These are phyloP conservation scores for Callipepla californica DNA, from an alignment of 2,113 vertebrate genomes.

Conservation along the genomic window DNA sequence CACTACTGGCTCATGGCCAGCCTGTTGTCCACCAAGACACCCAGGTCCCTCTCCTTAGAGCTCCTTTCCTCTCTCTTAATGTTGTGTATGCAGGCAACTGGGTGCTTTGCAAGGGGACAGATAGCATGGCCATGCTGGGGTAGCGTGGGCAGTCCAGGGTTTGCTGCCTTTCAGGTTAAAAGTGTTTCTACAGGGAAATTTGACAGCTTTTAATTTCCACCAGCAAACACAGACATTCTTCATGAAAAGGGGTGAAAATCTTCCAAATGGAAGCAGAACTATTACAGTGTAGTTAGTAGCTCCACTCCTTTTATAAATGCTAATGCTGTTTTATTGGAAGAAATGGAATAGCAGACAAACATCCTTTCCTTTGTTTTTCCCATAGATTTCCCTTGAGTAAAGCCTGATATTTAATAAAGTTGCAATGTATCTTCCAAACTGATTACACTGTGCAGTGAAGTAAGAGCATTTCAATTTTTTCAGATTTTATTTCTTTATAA, in stretches of 20 bases:
- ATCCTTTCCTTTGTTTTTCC: neutral
- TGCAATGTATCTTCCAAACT: neutral
- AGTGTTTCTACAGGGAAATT: neutral
- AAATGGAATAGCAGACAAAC: neutral
- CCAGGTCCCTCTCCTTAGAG: too few species aligned
- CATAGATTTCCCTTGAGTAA: neutral
- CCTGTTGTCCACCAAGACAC: too few species aligned
- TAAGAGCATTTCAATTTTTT: neutral
- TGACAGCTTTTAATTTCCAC: neutral
- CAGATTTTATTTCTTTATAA: neutral
- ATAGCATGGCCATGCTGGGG: too few species aligned
- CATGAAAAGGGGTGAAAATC: neutral
- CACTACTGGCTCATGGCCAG: too few species aligned
- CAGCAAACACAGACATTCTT: neutral
- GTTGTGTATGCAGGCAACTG: fast-evolving
- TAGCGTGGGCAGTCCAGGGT: fast-evolving
- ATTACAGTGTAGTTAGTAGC: neutral
- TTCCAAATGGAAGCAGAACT: neutral
- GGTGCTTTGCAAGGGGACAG: neutral
- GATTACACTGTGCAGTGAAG: neutral
- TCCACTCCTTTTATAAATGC: neutral
- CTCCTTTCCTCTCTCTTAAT: neutral
- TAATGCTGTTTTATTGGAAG: neutral
- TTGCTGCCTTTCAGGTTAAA: neutral
- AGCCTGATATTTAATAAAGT: neutral